A percentile compares a stretch with the other conserved stretches of the same genome.
phyloP scores from a whole-genome alignment of 2,113 vertebrate genomes.

The Takifugu flavidus region DNA sequence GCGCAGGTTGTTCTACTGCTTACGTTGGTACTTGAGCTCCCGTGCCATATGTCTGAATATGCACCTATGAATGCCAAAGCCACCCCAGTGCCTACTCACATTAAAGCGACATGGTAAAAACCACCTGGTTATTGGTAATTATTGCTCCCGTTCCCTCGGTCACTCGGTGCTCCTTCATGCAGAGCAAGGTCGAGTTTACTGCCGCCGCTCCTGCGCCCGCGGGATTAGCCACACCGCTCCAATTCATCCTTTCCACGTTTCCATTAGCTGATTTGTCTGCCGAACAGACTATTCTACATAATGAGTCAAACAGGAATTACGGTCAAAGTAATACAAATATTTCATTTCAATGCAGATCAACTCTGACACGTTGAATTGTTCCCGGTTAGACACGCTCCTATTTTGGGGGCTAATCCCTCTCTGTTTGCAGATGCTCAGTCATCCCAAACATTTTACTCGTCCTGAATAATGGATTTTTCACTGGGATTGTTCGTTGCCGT shows the following conservation, averaged over 20 bases:
- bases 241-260: conserved; percentile 47
- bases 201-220: conserved; percentile 38
- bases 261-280: conserved; percentile 54
- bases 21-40: conserved; percentile 40
- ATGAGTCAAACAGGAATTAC: conserved; percentile 63
- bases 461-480: conserved; percentile 68
- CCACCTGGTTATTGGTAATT: conserved; percentile 53
- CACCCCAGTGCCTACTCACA: conserved; percentile 62
- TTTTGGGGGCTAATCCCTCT: conserved; percentile 59
- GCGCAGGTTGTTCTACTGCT: conserved; percentile 42
- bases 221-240: conserved; percentile 44
- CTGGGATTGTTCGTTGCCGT: conserved; percentile 59
- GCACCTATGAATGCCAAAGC: conserved; percentile 60
- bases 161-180: conserved; percentile 31
- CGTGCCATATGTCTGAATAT: conserved; percentile 41
- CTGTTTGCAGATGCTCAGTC: conserved; percentile 63
- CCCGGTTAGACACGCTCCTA: conserved; percentile 44
- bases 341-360: conserved; percentile 66
- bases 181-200: conserved; percentile 53
- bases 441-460: conserved; percentile 63
- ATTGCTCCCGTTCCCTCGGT: conserved; percentile 40
- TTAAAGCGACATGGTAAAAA: conserved; percentile 65
- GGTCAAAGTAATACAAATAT: conserved; percentile 60
- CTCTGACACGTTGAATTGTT: conserved; percentile 58
- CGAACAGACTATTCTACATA: conserved; percentile 51